Percentiles rank a stretch among this genome's conserved stretches.
Conservation (phyloP, 2,113 vertebrate species). For the Dicerorhinus sumatrensis region DNA sequence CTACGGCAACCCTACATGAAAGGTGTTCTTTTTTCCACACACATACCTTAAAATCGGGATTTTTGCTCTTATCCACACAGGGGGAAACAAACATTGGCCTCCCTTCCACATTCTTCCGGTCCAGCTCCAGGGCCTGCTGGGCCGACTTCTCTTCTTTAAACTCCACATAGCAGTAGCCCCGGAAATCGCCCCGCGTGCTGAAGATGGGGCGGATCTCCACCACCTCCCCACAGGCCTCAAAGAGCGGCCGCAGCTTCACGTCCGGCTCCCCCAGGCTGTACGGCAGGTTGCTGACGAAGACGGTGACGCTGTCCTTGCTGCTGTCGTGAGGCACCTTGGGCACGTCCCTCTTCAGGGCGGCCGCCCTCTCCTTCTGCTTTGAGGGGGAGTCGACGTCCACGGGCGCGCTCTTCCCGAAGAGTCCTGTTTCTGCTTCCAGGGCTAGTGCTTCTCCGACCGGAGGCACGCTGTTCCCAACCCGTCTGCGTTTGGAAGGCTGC, state of each 20-base stretch:
- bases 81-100: slow-evolving; percentile 98
- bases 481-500: slow-evolving; percentile 90
- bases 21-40: background rate
- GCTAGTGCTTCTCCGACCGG: slow-evolving; percentile 73
- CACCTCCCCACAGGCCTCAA: slow-evolving; percentile 92
- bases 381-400: slow-evolving; percentile 63
- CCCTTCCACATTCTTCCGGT: slow-evolving; percentile 91
- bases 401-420: slow-evolving; percentile 84
- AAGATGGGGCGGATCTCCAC: slow-evolving; percentile 91
- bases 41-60: slow-evolving; percentile 96
- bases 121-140: slow-evolving; percentile 91
- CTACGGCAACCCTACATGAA: fast-evolving
- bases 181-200: slow-evolving; percentile 91
- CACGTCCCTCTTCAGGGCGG: slow-evolving; percentile 79
- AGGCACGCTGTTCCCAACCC: slow-evolving; percentile 83
- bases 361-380: slow-evolving; percentile 84
- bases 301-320: slow-evolving; percentile 91
- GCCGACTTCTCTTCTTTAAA: slow-evolving; percentile 91
- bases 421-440: slow-evolving; percentile 88
- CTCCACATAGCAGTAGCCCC: slow-evolving; percentile 96
- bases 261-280: slow-evolving; percentile 93
- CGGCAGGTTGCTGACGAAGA: slow-evolving; percentile 97
- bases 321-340: slow-evolving; percentile 89
- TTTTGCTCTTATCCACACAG: slow-evolving; percentile 97
- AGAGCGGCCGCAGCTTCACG: slow-evolving; percentile 89